A percentile compares a stretch with the other conserved stretches of the same genome.
Conservation (phyloP, 1,140 invertebrate species). For the Scaptodrosophila lebanonensis region DNA sequence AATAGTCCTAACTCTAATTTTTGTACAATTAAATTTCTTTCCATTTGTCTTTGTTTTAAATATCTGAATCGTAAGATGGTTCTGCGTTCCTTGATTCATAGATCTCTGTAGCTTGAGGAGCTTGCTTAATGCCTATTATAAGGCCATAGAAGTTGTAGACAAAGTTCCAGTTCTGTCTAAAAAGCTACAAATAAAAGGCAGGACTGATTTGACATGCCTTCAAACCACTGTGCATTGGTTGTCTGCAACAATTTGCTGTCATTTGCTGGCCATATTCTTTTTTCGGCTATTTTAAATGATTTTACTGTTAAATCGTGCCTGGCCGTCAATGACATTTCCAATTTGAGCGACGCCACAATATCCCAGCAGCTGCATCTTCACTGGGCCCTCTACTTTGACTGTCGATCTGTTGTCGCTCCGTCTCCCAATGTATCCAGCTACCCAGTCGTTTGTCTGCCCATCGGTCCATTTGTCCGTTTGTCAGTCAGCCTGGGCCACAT, state of each 20-base stretch:
- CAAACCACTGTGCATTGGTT: constrained; percentile 50
- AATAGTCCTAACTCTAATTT: no score
- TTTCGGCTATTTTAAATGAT: constrained; percentile 27
- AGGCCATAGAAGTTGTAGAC: no score
- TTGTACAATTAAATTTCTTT: no score
- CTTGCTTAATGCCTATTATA: no score
- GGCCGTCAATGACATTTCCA: constrained; percentile 71
- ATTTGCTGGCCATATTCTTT: constrained; percentile 49
- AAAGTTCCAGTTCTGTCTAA: no score
- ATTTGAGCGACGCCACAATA: constrained; percentile 53
- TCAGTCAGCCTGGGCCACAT: constrained; percentile 26
- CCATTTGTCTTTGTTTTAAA: no score
- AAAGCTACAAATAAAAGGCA: no score
- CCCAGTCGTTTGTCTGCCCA: constrained; percentile 48
- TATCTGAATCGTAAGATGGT: no score
- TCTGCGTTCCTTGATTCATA: no score
- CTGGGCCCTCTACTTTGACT: constrained; percentile 21
- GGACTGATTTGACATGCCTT: no score
- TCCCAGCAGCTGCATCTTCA: constrained; percentile 2
- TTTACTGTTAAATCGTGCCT: constrained; percentile 34
- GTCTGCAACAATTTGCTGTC: constrained; percentile 71
- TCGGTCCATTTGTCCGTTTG: constrained; percentile 51
- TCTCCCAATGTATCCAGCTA: constrained; percentile 19
- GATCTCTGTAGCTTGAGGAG: no score
- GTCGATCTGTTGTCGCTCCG: no score